These are phyloP conservation scores for Thripadectes ignobilis DNA, from an alignment of 2,797 vertebrate genomes.

Conservation along the genomic window DNA sequence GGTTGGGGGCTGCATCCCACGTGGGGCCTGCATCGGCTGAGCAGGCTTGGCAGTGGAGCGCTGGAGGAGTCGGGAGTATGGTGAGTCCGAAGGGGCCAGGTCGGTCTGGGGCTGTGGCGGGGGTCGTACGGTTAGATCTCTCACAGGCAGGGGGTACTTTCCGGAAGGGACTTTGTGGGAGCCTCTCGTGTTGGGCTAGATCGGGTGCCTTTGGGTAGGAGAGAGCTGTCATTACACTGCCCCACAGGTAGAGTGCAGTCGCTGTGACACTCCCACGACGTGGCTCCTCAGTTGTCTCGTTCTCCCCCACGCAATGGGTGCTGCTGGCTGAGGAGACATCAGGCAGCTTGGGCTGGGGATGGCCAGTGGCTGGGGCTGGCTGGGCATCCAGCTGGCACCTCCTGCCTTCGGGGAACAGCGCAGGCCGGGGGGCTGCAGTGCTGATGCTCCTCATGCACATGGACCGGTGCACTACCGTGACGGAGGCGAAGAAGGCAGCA, in stretches of 20 bases:
- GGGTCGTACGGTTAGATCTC: conserved; percentile 70
- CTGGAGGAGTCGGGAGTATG: background rate
- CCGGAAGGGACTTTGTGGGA: conserved; percentile 38
- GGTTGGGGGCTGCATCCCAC: background rate
- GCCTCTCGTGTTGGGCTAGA: background rate
- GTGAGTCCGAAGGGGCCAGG: conserved; percentile 28
- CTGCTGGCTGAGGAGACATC: background rate
- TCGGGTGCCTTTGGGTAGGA: conserved; percentile 54
- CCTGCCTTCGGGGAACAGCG: background rate
- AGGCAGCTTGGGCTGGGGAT: background rate
- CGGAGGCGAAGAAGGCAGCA: conserved; percentile 84
- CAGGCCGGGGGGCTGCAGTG: background rate
- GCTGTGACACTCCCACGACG: conserved; percentile 2
- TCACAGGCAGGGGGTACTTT: conserved; percentile 71
- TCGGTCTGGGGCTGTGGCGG: background rate
- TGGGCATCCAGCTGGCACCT: conserved; percentile 3
- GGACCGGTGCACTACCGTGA: conserved; percentile 84
- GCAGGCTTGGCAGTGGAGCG: background rate
- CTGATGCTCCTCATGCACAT: conserved; percentile 63
- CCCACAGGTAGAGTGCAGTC: conserved; percentile 82
- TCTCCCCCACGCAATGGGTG: conserved; percentile 68
- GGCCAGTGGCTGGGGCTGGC: conserved; percentile 39
- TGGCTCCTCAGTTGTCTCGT: conserved; percentile 54
- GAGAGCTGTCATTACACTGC: conserved; percentile 79
- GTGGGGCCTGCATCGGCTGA: background rate